Base-by-base conservation (phyloP, 2,113 vertebrate species). In the Daphoenositta chrysoptera region DNA sequence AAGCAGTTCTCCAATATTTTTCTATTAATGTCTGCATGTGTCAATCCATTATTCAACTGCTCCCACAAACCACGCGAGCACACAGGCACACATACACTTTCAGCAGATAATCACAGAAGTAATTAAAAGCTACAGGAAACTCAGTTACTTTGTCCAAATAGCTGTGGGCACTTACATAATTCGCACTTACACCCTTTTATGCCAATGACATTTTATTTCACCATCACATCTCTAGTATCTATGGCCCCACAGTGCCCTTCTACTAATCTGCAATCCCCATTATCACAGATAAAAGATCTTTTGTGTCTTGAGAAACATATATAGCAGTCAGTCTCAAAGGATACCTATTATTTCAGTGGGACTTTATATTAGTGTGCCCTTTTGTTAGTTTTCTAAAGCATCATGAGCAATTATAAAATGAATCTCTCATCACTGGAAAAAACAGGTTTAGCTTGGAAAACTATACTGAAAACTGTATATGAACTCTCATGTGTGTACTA, bases 61-160 rank as follows among this genome's bases (percentile, higher is more conserved):
- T 90, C 72, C 83, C 69, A 85, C 66, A 83, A 90, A 87, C 53
- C 28, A 26, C 7, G 17, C 0, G 0, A 30, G 30, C 22, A 65
- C 70, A n/a, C 31, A 47, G 53, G 33, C 45, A 73, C 80, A 47
- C 10, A 28, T 7, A 48, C 12, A 7, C 78, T 89, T 95, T 22
- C 39, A 83, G 70, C n/a, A 73, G 39, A 33, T 40, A 60, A 64
- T 22, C 39, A 16, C 2, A 79, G 53, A 92, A 87, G 45, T 40
- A 76, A 90, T 90, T 82, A 79, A 87, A 95, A 89, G n/a, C n/a
- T 78, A 76, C 80, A 84, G n/a, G 58, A 90, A 89, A 54, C 79
- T 91, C 30, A 53, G 39, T 33, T 79, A 31, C 27, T 60, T 37
- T 27, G 23, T 76, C 61, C 58, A 89, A 90, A 89, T 44, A 94